Evolutionary conservation across 2,797 vertebrate species (phyloP), one percentile per base, ranked within the genome.

Genomic region (Neomorphus geoffroyi): DNA sequence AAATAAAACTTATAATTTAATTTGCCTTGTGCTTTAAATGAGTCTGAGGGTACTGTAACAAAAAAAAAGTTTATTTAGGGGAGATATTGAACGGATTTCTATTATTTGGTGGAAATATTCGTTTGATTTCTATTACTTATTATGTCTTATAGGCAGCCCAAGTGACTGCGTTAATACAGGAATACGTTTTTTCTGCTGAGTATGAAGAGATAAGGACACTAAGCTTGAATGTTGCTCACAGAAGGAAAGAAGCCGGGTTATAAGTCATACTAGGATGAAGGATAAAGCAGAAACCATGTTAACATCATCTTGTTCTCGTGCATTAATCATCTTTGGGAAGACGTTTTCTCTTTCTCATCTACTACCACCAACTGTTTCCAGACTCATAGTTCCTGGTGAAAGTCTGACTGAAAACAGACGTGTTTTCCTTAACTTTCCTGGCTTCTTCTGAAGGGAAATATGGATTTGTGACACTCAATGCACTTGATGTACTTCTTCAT

Each of bases 21-120:
- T 96, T 92, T 94, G 78, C n/a, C 43, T 78, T 41, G 23, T 60
- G 10, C 51, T 96, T 97, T 93, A 96, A 92, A 88, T 91, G 48
- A 92, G 11, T 37, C 88, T 57, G 66, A 86, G 70, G 17, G 17
- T 65, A 86, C 81, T 78, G 19, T 83, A n/a, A n/a, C n/a, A n/a
- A n/a, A n/a, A n/a, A n/a, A n/a, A n/a, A n/a, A n/a, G n/a, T n/a
- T 67, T 70, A 62, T 84, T 51, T 51, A 32, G 37, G 45, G 19
- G 57, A 90, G 90, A 78, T 88, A 83, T 78, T 82, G 73, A 53
- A 64, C 26, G 46, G 14, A 24, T 33, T 67, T 67, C 11, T 56
- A 18, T 71, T 91, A 75, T 75, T 87, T 87, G 18, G 16, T 80
- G 41, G 50, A 78, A 84, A 91, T 58, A 50, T 33, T 37, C 33